Evolutionary conservation across 2,113 vertebrate species (phyloP).

Genomic region (Syrrhaptes paradoxus): DNA sequence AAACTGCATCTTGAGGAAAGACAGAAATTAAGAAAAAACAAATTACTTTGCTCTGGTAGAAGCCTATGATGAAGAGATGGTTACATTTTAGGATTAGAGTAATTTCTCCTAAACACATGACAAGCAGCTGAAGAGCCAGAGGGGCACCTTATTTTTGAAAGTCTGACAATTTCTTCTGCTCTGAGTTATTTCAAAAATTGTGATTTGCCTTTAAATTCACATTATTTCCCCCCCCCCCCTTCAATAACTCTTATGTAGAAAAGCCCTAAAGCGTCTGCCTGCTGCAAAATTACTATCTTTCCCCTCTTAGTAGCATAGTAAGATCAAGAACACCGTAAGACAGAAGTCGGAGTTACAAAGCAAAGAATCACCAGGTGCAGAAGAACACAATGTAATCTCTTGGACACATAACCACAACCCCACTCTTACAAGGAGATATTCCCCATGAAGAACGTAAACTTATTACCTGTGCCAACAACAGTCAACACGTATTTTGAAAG

Average conservation of each 20-base stretch:
- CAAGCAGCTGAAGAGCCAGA: not conserved
- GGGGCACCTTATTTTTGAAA: not conserved
- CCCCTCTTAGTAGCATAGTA: not conserved
- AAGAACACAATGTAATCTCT: not conserved
- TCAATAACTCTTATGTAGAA: not conserved
- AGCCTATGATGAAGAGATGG: not conserved
- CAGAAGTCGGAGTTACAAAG: not conserved
- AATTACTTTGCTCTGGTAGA: not conserved
- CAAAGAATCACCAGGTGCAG: not conserved
- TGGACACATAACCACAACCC: not conserved
- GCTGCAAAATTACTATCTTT: not conserved
- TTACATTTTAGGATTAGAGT: not conserved
- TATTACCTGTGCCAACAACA: not conserved
- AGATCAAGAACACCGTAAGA: rapidly evolving
- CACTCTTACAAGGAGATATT: not conserved
- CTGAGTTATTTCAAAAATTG: not conserved
- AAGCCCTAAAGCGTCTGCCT: not conserved
- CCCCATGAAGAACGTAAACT: not conserved
- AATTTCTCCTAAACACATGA: not conserved
- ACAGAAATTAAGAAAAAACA: not conserved
- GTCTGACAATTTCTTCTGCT: not conserved
- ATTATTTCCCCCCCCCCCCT: no score
- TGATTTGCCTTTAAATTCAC: not conserved
- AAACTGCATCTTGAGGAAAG: no score
- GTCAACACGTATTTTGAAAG: not conserved